Evolutionary conservation across 2,888 invertebrate species (phyloP).

Genomic region (Galerucella nymphaeae): DNA sequence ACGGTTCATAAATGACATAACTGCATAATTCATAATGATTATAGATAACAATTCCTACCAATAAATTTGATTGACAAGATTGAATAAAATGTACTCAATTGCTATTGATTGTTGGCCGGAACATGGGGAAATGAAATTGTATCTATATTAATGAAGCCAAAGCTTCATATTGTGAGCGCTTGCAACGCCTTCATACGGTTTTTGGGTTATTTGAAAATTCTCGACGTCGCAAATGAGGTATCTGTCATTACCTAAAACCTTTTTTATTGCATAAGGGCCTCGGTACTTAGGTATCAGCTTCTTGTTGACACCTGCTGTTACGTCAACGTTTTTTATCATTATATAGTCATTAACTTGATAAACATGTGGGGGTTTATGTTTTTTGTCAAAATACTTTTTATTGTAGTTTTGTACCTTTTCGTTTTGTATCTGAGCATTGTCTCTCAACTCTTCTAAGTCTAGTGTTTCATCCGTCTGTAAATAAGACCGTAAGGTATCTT

Average conservation of each 20-base stretch:
- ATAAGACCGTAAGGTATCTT: neutral
- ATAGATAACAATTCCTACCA: neutral
- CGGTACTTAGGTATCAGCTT: constrained; percentile 48
- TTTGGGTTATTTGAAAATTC: no score
- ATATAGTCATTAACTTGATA: no score
- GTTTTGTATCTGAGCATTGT: neutral
- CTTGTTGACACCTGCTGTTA: constrained; percentile 42
- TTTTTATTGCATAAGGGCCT: constrained; percentile 36
- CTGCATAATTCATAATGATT: no score
- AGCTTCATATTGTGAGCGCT: constrained; percentile 37
- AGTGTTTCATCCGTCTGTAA: neutral
- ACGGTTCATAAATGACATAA: neutral
- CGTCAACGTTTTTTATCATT: constrained; percentile 47
- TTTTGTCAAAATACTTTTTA: constrained; percentile 32
- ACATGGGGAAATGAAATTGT: neutral
- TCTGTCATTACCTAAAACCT: constrained; percentile 21
- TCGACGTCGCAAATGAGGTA: no score
- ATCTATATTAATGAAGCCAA: constrained; percentile 16
- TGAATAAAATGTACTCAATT: neutral
- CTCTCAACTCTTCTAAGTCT: neutral
- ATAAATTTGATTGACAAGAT: neutral
- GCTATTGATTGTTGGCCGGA: neutral
- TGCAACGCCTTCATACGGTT: no score
- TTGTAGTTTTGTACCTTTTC: neutral
- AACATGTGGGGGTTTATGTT: constrained; percentile 34